phyloP scores from a whole-genome alignment of 2,888 invertebrate species.

The Latrodectus elegans region DNA sequence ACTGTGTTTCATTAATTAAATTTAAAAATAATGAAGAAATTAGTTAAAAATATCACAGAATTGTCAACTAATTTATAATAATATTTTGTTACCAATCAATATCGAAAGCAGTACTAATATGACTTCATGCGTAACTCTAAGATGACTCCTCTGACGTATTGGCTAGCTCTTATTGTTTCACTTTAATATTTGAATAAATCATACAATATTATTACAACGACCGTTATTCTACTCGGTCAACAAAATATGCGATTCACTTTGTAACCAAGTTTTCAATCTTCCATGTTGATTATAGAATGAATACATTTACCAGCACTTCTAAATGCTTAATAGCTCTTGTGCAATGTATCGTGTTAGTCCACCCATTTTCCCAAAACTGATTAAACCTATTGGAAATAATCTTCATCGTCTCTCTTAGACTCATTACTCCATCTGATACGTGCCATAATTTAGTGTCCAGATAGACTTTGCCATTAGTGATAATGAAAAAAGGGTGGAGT shows the following conservation, averaged over 20 bases:
- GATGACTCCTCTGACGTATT: no score
- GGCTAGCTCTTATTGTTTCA: neutral
- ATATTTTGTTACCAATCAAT: no score
- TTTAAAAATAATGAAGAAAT: no score
- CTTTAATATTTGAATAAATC: neutral
- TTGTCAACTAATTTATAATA: no score
- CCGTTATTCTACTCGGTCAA: neutral
- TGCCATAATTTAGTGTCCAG: conserved; percentile 56
- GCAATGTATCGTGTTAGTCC: conserved; percentile 12
- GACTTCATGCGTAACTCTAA: no score
- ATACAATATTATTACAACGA: neutral
- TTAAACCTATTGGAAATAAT: conserved; percentile 45
- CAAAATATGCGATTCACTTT: conserved; percentile 21
- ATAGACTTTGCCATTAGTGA: conserved; percentile 64
- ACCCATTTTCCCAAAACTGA: conserved; percentile 38
- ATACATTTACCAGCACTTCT: conserved; percentile 25
- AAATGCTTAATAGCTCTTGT: conserved; percentile 51
- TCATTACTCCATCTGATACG: conserved; percentile 57
- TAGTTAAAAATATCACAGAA: no score
- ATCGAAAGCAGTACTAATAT: no score
- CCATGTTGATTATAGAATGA: conserved; percentile 14
- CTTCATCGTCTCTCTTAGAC: conserved; percentile 27
- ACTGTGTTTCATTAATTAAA: no score
- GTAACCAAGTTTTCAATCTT: conserved; percentile 28
- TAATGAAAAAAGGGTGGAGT: conserved; percentile 66